These are phyloP conservation scores for Drosophila nr. perissopoda DNA, from an alignment of 2,888 invertebrate genomes.

Conservation along the genomic window DNA sequence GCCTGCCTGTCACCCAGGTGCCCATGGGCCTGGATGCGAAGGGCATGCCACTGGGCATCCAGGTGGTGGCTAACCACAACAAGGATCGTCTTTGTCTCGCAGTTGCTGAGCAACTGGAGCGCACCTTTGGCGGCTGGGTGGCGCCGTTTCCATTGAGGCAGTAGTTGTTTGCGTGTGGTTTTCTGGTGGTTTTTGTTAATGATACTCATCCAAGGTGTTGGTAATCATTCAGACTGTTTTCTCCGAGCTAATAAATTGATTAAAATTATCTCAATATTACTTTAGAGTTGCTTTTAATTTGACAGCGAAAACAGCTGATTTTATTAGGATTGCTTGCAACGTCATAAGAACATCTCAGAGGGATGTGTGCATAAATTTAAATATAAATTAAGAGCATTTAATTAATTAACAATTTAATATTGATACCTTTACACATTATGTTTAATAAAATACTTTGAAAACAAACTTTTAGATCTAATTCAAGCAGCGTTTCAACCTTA, in stretches of 20 bases:
- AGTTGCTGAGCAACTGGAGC: constrained; percentile 95
- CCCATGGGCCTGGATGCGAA: constrained; percentile 93
- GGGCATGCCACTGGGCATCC: constrained; percentile 95
- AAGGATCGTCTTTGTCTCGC: constrained; percentile 94
- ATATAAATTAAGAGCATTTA: neutral
- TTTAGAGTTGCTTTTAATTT: constrained; percentile 13
- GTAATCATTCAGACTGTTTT: constrained; percentile 43
- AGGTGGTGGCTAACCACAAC: constrained; percentile 92
- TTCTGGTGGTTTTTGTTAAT: neutral
- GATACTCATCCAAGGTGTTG: constrained; percentile 51
- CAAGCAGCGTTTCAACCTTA: neutral
- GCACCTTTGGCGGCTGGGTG: constrained; percentile 95
- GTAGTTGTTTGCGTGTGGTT: constrained; percentile 17
- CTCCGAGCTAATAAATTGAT: neutral
- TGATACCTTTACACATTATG: neutral
- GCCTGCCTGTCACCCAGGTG: constrained; percentile 90
- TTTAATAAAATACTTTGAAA: neutral
- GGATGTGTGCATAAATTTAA: neutral
- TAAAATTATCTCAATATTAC: neutral
- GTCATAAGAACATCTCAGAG: neutral
- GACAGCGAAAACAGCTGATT: constrained; percentile 2
- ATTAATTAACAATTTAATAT: neutral
- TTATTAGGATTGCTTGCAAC: constrained; percentile 1
- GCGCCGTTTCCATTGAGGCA: constrained; percentile 86
- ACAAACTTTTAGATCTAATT: too few species aligned